These are phyloP conservation scores for Myripristis murdjan DNA, from an alignment of 2,797 vertebrate genomes.

Conservation along the genomic window DNA sequence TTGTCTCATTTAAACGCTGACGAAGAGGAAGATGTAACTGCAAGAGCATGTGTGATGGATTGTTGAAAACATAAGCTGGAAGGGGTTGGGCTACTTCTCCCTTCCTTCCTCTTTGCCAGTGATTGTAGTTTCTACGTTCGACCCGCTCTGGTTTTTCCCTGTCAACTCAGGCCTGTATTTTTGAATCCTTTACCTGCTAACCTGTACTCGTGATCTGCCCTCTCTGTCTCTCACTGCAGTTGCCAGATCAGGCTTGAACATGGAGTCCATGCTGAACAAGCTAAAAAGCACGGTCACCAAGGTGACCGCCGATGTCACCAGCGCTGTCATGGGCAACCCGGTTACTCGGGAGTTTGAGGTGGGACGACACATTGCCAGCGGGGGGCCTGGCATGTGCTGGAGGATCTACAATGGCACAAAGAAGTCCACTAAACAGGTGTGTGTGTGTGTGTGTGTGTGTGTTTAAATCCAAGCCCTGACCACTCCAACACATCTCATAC, in stretches of 20 bases:
- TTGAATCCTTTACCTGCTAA: constrained; percentile 5
- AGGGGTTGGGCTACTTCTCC: neutral
- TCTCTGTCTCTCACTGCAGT: constrained; percentile 42
- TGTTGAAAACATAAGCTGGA: constrained; percentile 15
- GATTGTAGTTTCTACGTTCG: constrained; percentile 4
- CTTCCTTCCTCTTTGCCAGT: constrained; percentile 8
- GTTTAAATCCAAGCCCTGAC: neutral
- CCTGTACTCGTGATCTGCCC: constrained; percentile 13
- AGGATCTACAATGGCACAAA: constrained; percentile 98
- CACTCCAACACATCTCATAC: neutral
- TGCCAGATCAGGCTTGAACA: constrained; percentile 75
- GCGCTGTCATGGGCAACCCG: constrained; percentile 98
- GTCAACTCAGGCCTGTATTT: neutral
- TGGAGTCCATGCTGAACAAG: constrained; percentile 99
- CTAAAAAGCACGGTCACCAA: constrained; percentile 98
- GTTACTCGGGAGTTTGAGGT: constrained; percentile 98
- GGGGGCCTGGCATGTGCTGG: constrained; percentile 95
- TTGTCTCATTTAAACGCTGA: neutral
- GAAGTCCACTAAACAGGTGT: constrained; percentile 98
- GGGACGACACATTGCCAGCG: constrained; percentile 96
- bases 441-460: constrained; percentile 58
- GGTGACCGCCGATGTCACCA: constrained; percentile 98
- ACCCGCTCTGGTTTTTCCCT: neutral
- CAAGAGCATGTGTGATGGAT: constrained; percentile 26
- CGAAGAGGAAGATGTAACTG: constrained; percentile 21